Base-by-base conservation (phyloP, 2,888 invertebrate genomes). In the Antitype chi region DNA sequence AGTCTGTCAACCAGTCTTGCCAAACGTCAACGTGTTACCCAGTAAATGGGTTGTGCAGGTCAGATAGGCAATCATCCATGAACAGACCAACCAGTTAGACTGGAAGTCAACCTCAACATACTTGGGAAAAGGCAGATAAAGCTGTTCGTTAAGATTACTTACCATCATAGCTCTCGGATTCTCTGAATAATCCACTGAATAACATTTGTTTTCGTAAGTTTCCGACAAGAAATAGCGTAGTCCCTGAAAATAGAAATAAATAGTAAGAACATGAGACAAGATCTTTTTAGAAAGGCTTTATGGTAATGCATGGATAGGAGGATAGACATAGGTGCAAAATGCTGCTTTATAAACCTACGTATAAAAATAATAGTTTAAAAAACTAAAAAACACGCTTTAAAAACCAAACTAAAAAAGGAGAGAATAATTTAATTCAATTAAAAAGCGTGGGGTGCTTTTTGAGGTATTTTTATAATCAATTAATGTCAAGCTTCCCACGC, bases 151-250 rank as follows among this genome's bases (percentile, higher is more conserved):
- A 20, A 25, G 3, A 25, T 28, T 52, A 90, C 90, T 89, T 60
- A 91, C 91, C 76, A 52, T 68, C 13, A 88, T 55, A 0, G 88
- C 89, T 17, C 23, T 74, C 1, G 84, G 85, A 25, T 71, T 88
- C 15, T 89, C 85, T 4, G 91, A 89, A 69, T 84, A 88, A 69
- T 91, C 91, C 8, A 92, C 81, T 5, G 82, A 90, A 94, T 97
- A 95, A 98, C 98, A 98, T 98, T 98, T 92, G 98, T 98, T 89
- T 98, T 94, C 82, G 96, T 92, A 89, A 23, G 49, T 80, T 53
- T 90, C 89, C 5, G 73, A 71, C 0, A 85, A 71, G 0, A 88
- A 43, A 64, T 88, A 91, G 20, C 75, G 69, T 0, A 90, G 0
- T 7, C 89, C 86, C 91, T 91, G 90, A 70, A 90, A 90, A 69